Evolutionary conservation across 2,888 invertebrate genomes (phyloP), one percentile per base, ranked within the genome.

Genomic region (Sesia bembeciformis): DNA sequence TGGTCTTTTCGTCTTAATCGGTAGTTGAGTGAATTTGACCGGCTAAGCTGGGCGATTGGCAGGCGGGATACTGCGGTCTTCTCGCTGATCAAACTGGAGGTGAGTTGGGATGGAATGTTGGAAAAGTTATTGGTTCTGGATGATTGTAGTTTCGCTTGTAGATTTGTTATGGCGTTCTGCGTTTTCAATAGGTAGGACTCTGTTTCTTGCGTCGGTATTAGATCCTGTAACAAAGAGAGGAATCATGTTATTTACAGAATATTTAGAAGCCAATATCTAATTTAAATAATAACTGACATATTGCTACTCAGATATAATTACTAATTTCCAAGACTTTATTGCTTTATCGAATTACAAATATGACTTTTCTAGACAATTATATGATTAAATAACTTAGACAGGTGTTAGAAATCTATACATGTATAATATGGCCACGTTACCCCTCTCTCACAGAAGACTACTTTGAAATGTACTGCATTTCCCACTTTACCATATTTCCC

Each of bases 141-240:
- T 3, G 87, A 79, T 52, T 88, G 84, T 7, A 92, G 80, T 58
- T 91, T 90, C 43, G 92, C 91, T 77, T 92, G 92, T 39, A 93
- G 81, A 60, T 91, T 90, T 42, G 91, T 90, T 63, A 93, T 92
- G 0, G 91, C 91, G 63, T 91, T 91, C 66, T 92, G 92, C 0
- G 92, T 92, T 65, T 91, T 91, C 43, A 90, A 81, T 7, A 92
- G 78, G 61, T 92, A 92, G 1, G 90, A 77, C 62, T 91, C 91
- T 0, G 91, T 91, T 58, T 90, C 90, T 71, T 88, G 89, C 0
- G 76, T 63, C 39, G 89, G 89, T 51, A 89, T 89, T 49, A 90
- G 77, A 56, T 90, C 90, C 90, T 90, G 85, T 41, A 84, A 88
- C 78, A 79, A 82, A 51, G 54, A 53, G 23, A 51, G 52, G 52